Evolutionary conservation across 1,140 invertebrate genomes (phyloP).

Genomic region (Dendroctonus valens): DNA sequence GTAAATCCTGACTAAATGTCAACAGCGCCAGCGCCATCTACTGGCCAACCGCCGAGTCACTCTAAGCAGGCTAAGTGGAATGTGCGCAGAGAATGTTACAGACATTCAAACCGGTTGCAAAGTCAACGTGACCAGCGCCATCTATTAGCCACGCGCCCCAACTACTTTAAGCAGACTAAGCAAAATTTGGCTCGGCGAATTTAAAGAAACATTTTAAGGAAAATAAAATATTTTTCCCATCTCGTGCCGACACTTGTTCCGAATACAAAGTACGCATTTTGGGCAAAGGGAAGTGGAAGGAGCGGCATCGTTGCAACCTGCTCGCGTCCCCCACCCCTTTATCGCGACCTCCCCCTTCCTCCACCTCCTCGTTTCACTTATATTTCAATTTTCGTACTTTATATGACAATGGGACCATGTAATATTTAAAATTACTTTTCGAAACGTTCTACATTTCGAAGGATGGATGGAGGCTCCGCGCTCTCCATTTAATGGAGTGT

Average conservation of each 20-base stretch:
- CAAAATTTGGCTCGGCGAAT: too few relatives aligned
- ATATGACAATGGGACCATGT: constrained; percentile 39
- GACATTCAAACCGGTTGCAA: too few relatives aligned
- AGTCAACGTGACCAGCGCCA: too few relatives aligned
- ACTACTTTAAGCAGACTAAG: too few relatives aligned
- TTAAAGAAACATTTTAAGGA: constrained; percentile 43
- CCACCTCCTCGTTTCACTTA: constrained; percentile 40
- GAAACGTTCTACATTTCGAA: constrained; percentile 18
- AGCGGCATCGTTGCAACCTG: constrained; percentile 41
- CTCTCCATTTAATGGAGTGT: too few relatives aligned
- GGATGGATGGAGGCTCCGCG: too few relatives aligned
- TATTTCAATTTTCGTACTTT: constrained; percentile 48
- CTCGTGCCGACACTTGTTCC: constrained; percentile 42
- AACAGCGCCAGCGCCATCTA: too few relatives aligned
- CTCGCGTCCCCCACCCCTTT: neutral
- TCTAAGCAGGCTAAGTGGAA: too few relatives aligned
- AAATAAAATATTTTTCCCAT: constrained; percentile 49
- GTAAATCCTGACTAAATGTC: too few relatives aligned
- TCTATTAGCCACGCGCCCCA: too few relatives aligned
- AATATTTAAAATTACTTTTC: constrained; percentile 42
- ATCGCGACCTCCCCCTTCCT: constrained; percentile 12
- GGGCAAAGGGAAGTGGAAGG: constrained; percentile 44
- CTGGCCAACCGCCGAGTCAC: too few relatives aligned
- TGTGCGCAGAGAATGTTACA: too few relatives aligned
- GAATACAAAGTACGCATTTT: constrained; percentile 48